Base-by-base conservation (phyloP, 2,888 invertebrate species). In the Scaeva pyrastri region DNA sequence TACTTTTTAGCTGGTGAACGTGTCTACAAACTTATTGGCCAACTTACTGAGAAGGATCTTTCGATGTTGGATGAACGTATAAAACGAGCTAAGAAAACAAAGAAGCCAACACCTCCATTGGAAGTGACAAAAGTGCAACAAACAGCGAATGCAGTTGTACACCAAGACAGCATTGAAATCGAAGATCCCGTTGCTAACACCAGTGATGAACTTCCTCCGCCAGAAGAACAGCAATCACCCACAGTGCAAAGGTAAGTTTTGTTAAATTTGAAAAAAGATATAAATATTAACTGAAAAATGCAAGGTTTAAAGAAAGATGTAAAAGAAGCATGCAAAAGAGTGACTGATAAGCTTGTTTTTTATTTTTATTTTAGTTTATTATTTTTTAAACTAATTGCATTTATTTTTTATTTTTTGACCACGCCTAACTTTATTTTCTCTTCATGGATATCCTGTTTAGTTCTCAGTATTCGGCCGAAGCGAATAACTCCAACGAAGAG, bases 51-150 rank as follows among this genome's bases (percentile, higher is more conserved):
- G 91, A 99, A 99, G 93, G 99, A 99, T 91, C 94, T 97, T 90
- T 97, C 98, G 0, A 94, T 99, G 89, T 93, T 99, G 62, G 99
- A 99, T 90, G 99, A 99, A 93, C 95, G 99, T 60, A 98, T 99
- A 77, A 99, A 99, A 91, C 95, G 99, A 31, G 96, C 97, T 1
- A 95, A 95, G 82, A 96, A 96, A 91, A 91, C 94, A 93, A 89
- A 95, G 90, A 90, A 93, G 90, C 90, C 94, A 92, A 88, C 89
- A 19, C 88, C 89, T 1, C 88, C 88, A 60, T 70, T 87, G 26
- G 71, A 93, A 89, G 76, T 93, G 89, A 82, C 94, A 91, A 93
- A 88, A 91, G 90, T 94, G 92, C 78, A 52, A 55, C 39, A 93
- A 92, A 90, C 91, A n/a, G 60, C 84, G 8, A 68, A 60, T 64